A percentile compares a stretch with the other conserved stretches of the same genome.
Conservation (phyloP, 2,888 invertebrate genomes). For the Teinopalpus imperialis region DNA sequence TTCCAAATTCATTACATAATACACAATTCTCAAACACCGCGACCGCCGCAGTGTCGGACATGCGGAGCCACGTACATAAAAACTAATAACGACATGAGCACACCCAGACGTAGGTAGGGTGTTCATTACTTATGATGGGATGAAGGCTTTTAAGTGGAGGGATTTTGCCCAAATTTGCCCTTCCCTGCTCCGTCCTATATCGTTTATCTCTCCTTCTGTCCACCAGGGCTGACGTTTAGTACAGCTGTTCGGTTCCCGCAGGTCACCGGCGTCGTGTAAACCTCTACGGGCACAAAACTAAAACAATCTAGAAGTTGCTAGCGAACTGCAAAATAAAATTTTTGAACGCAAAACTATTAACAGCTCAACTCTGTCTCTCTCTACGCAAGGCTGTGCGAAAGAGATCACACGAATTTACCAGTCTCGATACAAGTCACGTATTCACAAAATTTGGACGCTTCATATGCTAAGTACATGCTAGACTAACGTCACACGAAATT, state of each 20-base stretch:
- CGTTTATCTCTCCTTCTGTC: background rate
- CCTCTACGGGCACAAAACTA: conserved; percentile 37
- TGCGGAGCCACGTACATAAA: background rate
- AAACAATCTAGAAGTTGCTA: conserved; percentile 33
- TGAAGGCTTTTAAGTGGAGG: too few species aligned
- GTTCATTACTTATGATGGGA: too few species aligned
- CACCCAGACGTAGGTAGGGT: too few species aligned
- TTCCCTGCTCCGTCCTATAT: background rate
- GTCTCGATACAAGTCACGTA: conserved; percentile 24
- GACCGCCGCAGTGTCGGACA: background rate
- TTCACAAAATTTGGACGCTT: conserved; percentile 54
- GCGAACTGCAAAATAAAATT: conserved; percentile 31
- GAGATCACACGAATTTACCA: conserved; percentile 25
- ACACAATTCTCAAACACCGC: conserved; percentile 10
- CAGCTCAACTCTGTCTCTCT: conserved; percentile 3
- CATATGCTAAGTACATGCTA: conserved; percentile 62
- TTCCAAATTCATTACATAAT: conserved; percentile 24
- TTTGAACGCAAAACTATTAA: conserved; percentile 1
- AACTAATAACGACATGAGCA: too few species aligned
- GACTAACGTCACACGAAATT: conserved; percentile 42
- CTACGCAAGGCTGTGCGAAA: conserved; percentile 10
- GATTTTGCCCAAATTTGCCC: background rate
- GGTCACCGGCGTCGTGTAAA: conserved; percentile 21
- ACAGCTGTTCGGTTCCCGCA: conserved; percentile 23
- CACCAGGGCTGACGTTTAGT: background rate